phyloP scores from a whole-genome alignment of 2,888 invertebrate species.

The Chymomyza procnemis region DNA sequence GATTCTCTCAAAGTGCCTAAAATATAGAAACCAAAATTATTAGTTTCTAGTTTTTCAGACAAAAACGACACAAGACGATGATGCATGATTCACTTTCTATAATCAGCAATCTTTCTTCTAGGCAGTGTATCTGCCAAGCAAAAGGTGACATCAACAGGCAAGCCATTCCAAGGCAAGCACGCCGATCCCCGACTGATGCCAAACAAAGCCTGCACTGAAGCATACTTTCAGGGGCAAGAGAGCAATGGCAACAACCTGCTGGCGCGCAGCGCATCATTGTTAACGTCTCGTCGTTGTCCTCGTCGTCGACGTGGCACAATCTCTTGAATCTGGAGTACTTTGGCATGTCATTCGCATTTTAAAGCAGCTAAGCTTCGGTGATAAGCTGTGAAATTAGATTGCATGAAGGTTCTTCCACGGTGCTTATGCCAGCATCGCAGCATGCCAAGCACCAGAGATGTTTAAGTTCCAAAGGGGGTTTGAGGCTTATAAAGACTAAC shows the following conservation, averaged over 20 bases:
- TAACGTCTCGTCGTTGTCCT: constrained; percentile 28
- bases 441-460: not conserved
- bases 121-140: not conserved
- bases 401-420: constrained; percentile 50
- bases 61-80: too few species aligned
- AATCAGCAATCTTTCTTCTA: too few species aligned
- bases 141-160: constrained; percentile 49
- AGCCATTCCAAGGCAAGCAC: constrained; percentile 5
- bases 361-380: constrained; percentile 71
- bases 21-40: too few species aligned
- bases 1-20: too few species aligned
- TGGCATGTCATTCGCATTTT: constrained; percentile 75
- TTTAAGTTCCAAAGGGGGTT: not conserved
- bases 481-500: constrained; percentile 39
- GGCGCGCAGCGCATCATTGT: constrained; percentile 31
- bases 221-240: constrained; percentile 28
- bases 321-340: constrained; percentile 69
- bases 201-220: constrained; percentile 64
- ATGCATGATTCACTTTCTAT: too few species aligned
- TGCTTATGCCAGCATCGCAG: not conserved
- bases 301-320: constrained; percentile 45
- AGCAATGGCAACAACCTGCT: constrained; percentile 7
- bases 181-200: not conserved
- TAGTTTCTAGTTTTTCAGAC: too few species aligned
- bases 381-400: constrained; percentile 74